These are phyloP conservation scores for Taurulus bubalis DNA, from an alignment of 2,113 vertebrate species.

Conservation along the genomic window DNA sequence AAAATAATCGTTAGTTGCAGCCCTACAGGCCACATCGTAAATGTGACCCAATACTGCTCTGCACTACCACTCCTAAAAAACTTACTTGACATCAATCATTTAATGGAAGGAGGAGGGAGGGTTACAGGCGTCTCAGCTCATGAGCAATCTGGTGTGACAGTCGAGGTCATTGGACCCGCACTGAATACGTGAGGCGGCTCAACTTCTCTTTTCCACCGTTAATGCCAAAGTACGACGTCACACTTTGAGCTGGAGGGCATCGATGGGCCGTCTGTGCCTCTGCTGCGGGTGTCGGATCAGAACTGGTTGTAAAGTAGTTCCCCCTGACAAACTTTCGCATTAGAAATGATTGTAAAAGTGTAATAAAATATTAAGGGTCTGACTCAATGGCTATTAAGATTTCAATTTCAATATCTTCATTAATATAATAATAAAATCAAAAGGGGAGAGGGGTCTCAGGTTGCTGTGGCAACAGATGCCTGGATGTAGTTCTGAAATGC, in stretches of 20 bases:
- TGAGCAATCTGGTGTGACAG: slow-evolving; percentile 37
- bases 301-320: background rate
- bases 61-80: slow-evolving; percentile 48
- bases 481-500: slow-evolving; percentile 2
- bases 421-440: background rate
- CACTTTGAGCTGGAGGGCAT: slow-evolving; percentile 23
- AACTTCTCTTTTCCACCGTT: slow-evolving; percentile 74
- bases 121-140: slow-evolving; percentile 5
- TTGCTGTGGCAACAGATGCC: slow-evolving; percentile 61
- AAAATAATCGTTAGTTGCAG: too few species aligned
- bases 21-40: slow-evolving; percentile 40
- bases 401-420: background rate
- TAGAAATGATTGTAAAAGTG: background rate
- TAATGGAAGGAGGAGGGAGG: slow-evolving; percentile 19
- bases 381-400: background rate
- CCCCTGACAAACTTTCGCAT: background rate
- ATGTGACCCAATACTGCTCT: slow-evolving; percentile 40
- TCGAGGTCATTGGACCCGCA: slow-evolving; percentile 64
- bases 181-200: slow-evolving; percentile 64
- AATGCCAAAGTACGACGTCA: slow-evolving; percentile 68
- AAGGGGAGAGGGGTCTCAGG: background rate
- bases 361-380: background rate
- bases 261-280: background rate
- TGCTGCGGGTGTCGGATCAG: slow-evolving; percentile 13
- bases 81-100: slow-evolving; percentile 67